phyloP scores from a whole-genome alignment of 2,113 vertebrate species.

The Bungarus multicinctus region DNA sequence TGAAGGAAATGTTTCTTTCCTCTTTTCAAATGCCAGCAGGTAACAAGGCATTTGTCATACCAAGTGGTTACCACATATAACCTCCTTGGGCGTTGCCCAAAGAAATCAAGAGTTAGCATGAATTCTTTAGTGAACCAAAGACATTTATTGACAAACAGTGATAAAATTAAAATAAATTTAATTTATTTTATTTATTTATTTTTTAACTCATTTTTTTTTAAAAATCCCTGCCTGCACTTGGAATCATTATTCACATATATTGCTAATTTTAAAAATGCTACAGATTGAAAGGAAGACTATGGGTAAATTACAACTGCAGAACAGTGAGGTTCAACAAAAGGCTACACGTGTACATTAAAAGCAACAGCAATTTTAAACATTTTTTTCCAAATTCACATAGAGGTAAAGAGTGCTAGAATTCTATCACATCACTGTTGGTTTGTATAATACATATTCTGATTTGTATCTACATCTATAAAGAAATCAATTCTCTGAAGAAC shows the following conservation, averaged over 20 bases:
- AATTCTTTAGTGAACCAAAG: slow-evolving; percentile 38
- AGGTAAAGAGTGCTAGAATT: not conserved
- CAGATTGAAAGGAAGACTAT: slow-evolving; percentile 9
- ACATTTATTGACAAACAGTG: slow-evolving; percentile 27
- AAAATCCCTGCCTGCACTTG: slow-evolving; percentile 1
- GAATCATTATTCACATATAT: slow-evolving; percentile 30
- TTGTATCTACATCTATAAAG: not conserved
- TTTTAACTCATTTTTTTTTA: not conserved
- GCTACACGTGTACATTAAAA: not conserved
- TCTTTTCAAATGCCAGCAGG: slow-evolving; percentile 33
- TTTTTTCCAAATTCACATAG: not conserved
- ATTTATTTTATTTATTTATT: too few relatives aligned
- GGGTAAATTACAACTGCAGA: slow-evolving; percentile 1
- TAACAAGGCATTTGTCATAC: slow-evolving; percentile 39
- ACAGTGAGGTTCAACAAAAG: not conserved
- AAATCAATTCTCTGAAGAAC: not conserved
- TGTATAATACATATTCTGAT: not conserved
- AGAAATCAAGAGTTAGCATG: slow-evolving; percentile 41
- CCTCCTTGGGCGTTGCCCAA: slow-evolving; percentile 1
- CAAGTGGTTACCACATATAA: slow-evolving; percentile 37
- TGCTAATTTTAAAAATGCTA: slow-evolving; percentile 36
- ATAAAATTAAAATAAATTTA: slow-evolving; percentile 23
- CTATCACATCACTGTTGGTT: not conserved
- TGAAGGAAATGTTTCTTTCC: slow-evolving; percentile 36
- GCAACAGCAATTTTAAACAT: slow-evolving; percentile 1